Base-by-base conservation (phyloP, 1,140 invertebrate genomes). In the Tetragnatha versicolor region DNA sequence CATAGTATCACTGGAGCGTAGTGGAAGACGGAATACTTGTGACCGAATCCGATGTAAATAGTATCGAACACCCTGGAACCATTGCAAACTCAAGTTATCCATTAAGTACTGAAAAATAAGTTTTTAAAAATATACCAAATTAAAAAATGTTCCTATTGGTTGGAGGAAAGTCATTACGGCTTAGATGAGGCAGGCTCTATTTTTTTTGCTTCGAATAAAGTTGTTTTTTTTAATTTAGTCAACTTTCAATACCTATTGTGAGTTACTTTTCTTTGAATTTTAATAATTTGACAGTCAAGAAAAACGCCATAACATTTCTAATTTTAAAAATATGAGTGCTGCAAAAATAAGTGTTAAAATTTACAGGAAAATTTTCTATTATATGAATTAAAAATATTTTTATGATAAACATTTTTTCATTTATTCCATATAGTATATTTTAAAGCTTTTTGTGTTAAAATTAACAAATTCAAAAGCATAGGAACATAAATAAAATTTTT, bases 41-140 rank as follows among this genome's bases (percentile, higher is more conserved):
- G 61, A 25, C 70, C 70, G 22, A 37, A 73, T 33, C 70, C 70
- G 14, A 73, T 33, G 31, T 73, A 73, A 7, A 58, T 58, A 27
- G 42, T 27, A 1, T 73, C 53, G 33, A 60, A 73, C 3, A 27
- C 4, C 20, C 68, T 70, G 33, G 20, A 70, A 39, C 27, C 37
- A 51, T 49, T 2, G 12, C 12, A 3, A 5, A 29, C 10, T 1
- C 14, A 31, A 9, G n/a, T 4, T 4, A 58, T 31, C 7, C 12
- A 58, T 31, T 29, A 31, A 31, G 33, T 31, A 31, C 4, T 31
- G 27, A 31, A 58, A 12, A 33, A 33, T 14, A 20, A 0, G n/a
- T n/a, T n/a, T n/a, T n/a, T 51, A 51, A 22, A 20, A 20, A 27
- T 6, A 33, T 1, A 29, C 25, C 7, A 20, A 2, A 33, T 0